Evolutionary conservation across 2,888 invertebrate genomes (phyloP).

Genomic region (Ophonus ardosiacus): DNA sequence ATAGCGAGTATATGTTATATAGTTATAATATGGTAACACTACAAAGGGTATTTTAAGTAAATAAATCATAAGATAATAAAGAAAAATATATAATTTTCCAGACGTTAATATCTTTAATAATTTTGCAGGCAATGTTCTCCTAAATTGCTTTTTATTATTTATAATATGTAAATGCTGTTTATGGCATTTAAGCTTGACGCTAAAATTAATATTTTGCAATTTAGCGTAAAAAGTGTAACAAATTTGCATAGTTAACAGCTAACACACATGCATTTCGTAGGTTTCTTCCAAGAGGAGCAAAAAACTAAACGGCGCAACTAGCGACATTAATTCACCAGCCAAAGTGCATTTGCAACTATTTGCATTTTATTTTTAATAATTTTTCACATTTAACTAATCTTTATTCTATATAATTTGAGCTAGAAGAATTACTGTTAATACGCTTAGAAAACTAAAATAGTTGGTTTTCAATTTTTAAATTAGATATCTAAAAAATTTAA

Average conservation of each 20-base stretch:
- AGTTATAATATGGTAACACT: no score
- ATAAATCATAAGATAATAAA: no score
- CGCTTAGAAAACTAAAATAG: no score
- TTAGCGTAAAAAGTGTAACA: constrained; percentile 41
- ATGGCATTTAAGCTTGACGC: constrained; percentile 29
- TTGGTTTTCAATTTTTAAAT: no score
- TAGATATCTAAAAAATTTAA: no score
- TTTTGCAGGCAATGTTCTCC: no score
- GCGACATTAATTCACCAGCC: background rate
- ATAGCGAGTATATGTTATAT: no score
- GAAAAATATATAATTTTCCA: no score
- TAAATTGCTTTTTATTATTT: no score
- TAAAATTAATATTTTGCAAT: constrained; percentile 53
- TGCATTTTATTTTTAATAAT: background rate
- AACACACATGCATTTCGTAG: constrained; percentile 1
- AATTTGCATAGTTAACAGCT: constrained; percentile 46
- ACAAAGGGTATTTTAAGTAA: no score
- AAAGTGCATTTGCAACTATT: constrained; percentile 10
- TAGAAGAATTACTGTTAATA: background rate
- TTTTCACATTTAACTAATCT: background rate
- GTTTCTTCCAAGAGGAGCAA: background rate
- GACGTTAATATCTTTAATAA: no score
- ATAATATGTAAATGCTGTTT: constrained; percentile 42
- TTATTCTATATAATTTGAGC: background rate
- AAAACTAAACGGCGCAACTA: background rate